phyloP scores from a whole-genome alignment of 2,113 vertebrate genomes.

The Philantomba maxwellii region DNA sequence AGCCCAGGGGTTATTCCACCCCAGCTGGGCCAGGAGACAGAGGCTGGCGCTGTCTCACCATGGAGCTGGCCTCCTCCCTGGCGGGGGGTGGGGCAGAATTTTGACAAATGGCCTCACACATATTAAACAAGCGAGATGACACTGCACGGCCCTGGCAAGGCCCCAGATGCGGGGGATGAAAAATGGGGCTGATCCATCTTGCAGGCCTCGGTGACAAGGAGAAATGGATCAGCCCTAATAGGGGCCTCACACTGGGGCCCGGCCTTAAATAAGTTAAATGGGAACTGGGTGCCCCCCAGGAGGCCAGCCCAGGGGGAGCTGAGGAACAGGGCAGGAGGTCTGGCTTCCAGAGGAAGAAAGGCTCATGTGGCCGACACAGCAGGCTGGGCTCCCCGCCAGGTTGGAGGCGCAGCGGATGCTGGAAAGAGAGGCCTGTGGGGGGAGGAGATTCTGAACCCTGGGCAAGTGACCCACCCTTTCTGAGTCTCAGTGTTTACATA shows the following conservation, averaged over 20 bases:
- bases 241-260: not conserved
- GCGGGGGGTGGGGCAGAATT: not conserved
- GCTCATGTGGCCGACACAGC: accelerated
- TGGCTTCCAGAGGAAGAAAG: too few relatives aligned
- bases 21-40: not conserved
- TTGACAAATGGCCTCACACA: slow-evolving; percentile 49
- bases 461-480: not conserved
- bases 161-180: slow-evolving; percentile 21
- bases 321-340: not conserved
- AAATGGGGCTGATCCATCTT: slow-evolving; percentile 1
- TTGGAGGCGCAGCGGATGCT: not conserved
- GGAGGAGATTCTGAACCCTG: not conserved
- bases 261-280: not conserved
- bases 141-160: not conserved
- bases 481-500: not conserved
- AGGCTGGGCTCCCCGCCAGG: not conserved
- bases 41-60: not conserved
- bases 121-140: slow-evolving; percentile 20
- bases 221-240: not conserved
- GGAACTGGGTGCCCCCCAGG: not conserved
- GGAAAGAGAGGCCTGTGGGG: not conserved
- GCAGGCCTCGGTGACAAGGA: not conserved
- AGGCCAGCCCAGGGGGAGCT: not conserved
- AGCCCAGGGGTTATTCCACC: too few relatives aligned
- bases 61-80: not conserved